Base-by-base conservation (phyloP, 2,113 vertebrate genomes). In the Calidris pugnax region DNA sequence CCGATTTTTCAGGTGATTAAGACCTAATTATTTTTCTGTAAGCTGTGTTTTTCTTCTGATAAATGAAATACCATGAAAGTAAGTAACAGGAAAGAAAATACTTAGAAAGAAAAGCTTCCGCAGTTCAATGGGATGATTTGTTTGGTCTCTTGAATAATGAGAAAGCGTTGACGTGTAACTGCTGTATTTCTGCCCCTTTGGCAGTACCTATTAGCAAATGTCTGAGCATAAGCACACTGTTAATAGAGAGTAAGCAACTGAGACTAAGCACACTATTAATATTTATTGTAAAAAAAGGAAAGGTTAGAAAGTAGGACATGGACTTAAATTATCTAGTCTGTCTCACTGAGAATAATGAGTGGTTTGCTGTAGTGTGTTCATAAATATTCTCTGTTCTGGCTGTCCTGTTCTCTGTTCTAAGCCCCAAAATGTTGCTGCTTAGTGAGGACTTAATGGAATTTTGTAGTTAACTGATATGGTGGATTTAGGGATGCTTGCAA, bases 1-100 rank as follows among this genome's bases (percentile, higher is more conserved):
- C 95, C 96, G 97, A 0, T 99, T 98, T 95, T 99, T 99, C 98
- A 99, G 99, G 99, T 99, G 95, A 33, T 81, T 67, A 4, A 16
- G 18, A 28, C 26, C 7, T 18, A 1, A 6, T 47, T 77, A 12
- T 37, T 43, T 10, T 63, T 45, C 9, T 84, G 13, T 64, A 13
- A 53, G 13, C 32, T 59, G 9, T 33, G 7, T 24, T 74, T 28
- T 24, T 51, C 13, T 59, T 55, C 48, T 82, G 41, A 14, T 18
- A 56, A 64, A 45, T 50, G 14, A 73, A 80, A 43, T 63, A 23
- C 47, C 50, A 8, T 45, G 21, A 22, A 60, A 77, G 39, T 53
- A 53, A 82, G 2, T 23, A 55, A 56, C 10, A 60, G 79, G 41
- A 71, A 88, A 47, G 47, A 55, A 89, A 30, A 60, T 37, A 22